A percentile compares a stretch with the other conserved stretches of the same genome.
Evolutionary conservation across 2,113 vertebrate genomes (phyloP).

Genomic region (Pipa parva): DNA sequence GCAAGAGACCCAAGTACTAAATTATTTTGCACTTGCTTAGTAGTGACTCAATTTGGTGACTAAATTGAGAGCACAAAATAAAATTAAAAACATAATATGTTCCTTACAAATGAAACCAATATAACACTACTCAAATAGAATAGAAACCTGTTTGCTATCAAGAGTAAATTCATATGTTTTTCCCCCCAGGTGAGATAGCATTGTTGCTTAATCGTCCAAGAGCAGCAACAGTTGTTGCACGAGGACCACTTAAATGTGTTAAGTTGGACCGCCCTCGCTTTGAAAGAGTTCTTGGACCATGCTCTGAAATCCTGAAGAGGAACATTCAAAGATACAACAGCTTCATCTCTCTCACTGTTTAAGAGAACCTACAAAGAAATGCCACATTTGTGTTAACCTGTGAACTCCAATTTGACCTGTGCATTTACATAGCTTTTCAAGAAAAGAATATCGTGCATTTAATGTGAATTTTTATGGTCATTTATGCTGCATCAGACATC

Average conservation of each 20-base stretch:
- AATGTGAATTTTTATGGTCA: slow-evolving; percentile 54
- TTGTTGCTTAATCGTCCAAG: slow-evolving; percentile 88
- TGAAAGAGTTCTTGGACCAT: slow-evolving; percentile 90
- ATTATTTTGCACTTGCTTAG: too few relatives aligned
- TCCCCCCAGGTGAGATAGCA: slow-evolving; percentile 81
- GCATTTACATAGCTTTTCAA: slow-evolving; percentile 70
- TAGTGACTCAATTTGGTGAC: too few relatives aligned
- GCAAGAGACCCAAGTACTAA: too few relatives aligned
- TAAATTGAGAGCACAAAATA: too few relatives aligned
- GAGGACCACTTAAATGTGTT: slow-evolving; percentile 88
- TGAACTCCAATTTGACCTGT: slow-evolving; percentile 70
- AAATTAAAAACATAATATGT: too few relatives aligned
- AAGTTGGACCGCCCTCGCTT: slow-evolving; percentile 95
- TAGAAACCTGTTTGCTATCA: too few relatives aligned
- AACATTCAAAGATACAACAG: slow-evolving; percentile 98
- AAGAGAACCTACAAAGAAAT: slow-evolving; percentile 50
- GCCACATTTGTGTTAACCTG: slow-evolving; percentile 59
- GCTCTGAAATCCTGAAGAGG: slow-evolving; percentile 94
- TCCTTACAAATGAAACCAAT: too few relatives aligned
- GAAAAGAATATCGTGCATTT: slow-evolving; percentile 50
- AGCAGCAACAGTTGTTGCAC: slow-evolving; percentile 88
- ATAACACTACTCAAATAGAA: too few relatives aligned
- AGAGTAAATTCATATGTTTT: too few relatives aligned
- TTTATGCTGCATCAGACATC: slow-evolving; percentile 51
- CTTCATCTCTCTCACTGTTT: slow-evolving; percentile 95